Base-by-base conservation (phyloP, 2,113 vertebrate genomes). In the Chrysemys picta region DNA sequence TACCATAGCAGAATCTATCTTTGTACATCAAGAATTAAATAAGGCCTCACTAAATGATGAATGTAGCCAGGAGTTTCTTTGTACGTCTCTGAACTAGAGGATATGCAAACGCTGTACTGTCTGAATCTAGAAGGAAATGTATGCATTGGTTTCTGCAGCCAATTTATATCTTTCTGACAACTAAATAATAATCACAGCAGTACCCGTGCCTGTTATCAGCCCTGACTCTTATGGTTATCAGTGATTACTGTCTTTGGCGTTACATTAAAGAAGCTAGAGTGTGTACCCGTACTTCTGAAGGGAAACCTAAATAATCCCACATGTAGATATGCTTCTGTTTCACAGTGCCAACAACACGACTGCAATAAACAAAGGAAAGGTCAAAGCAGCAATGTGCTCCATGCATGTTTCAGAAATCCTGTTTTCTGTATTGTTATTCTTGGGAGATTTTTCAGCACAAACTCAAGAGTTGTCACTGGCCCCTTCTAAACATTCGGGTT, bases 181-280 rank as follows among this genome's bases (percentile, higher is more conserved):
- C 45, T 72, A 6, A 53, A 90, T 89, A 90, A 94, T 96, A 96
- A 92, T 31, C 69, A 80, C 87, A 24, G 0, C 2, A 90, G 91
- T 27, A n/a, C 54, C 97, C 95, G 91, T 94, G 88, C 86, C 93
- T 91, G 45, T 94, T 95, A 91, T 94, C 84, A 93, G 82, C 24
- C 47, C 93, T 86, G 87, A n/a, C 84, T 93, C 88, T 82, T 5
- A 0, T 49, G 72, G 81, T 93, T 94, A 85, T 95, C 93, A 90
- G 94, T 65, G 87, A 83, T 95, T 82, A 3, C 88, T 85, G 96
- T 93, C 93, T 95, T 53, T 97, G 97, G 96, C 97, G 94, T 57
- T 84, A 24, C 88, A 95, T 96, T 21, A 97, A 95, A 96, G 95
- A 0, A 1, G 56, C 82, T 16, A 8, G 83, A 76, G 42, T 80